Conservation (phyloP, 2,113 vertebrate species). For the Antechinus flavipes region DNA sequence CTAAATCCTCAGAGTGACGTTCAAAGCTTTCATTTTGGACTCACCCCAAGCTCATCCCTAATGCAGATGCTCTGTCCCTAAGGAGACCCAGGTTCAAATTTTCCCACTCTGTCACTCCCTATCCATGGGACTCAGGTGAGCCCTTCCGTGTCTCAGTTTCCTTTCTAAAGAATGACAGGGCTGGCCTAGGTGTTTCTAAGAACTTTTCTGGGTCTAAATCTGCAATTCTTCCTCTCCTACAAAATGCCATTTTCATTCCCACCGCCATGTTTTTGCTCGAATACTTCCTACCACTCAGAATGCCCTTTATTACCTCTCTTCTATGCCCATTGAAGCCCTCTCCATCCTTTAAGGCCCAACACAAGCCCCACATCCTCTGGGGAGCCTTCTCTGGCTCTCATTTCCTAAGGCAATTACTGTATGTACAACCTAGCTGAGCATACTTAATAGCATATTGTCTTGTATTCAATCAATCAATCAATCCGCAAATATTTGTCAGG, state of each 20-base stretch:
- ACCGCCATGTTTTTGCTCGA: background rate
- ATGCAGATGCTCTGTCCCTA: background rate
- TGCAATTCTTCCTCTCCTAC: background rate
- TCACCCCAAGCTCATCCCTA: background rate
- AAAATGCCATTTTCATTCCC: background rate
- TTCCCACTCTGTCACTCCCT: background rate
- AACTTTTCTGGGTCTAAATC: background rate
- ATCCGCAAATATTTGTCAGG: background rate
- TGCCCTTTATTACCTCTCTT: background rate
- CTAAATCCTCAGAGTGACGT: background rate
- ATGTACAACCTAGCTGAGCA: background rate
- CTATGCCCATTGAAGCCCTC: background rate
- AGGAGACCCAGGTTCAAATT: background rate
- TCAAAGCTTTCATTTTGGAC: background rate
- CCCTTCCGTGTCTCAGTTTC: background rate
- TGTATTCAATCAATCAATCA: background rate
- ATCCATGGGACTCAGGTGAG: background rate
- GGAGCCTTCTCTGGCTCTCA: background rate
- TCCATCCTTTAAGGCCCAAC: background rate
- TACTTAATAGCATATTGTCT: background rate
- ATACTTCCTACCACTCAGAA: background rate
- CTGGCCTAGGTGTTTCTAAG: background rate
- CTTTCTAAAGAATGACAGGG: background rate
- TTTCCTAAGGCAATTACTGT: background rate
- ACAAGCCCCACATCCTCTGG: background rate